Conservation (phyloP, 2,797 vertebrate genomes). For the Rallus crepitans region DNA sequence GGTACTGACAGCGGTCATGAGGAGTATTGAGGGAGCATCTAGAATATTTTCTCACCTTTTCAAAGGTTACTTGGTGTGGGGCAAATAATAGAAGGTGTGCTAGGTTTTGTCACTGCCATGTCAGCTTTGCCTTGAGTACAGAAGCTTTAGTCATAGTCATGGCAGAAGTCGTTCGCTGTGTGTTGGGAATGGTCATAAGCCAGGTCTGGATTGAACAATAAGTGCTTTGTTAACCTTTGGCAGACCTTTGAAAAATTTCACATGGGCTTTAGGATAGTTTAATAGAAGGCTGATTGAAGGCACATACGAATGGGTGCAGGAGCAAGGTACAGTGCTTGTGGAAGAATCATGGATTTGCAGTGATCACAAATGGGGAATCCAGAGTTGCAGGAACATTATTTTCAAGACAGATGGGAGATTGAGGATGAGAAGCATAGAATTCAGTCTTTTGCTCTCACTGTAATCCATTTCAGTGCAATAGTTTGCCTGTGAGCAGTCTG, state of each 20-base stretch:
- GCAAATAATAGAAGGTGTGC: background rate
- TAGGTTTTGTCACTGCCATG: background rate
- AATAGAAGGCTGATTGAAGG: background rate
- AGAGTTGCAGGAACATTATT: background rate
- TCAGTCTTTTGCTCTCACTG: background rate
- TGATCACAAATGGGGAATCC: background rate
- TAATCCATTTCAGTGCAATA: background rate
- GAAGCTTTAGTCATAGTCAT: background rate
- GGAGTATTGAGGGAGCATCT: background rate
- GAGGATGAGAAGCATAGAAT: background rate
- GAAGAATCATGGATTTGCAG: accelerated
- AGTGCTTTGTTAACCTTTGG: background rate
- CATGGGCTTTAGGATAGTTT: background rate
- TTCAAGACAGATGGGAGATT: background rate
- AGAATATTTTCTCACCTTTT: background rate
- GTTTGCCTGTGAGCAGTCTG: background rate
- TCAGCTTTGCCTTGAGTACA: background rate
- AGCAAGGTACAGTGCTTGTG: background rate
- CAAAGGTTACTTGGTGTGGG: background rate
- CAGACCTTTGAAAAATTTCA: background rate
- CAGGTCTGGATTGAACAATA: background rate
- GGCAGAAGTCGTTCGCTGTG: background rate
- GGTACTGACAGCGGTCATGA: background rate
- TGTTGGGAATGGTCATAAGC: background rate
- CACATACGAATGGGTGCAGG: accelerated